Base-by-base conservation (phyloP, 2,888 invertebrate species). In the Steinernema carpocapsae region DNA sequence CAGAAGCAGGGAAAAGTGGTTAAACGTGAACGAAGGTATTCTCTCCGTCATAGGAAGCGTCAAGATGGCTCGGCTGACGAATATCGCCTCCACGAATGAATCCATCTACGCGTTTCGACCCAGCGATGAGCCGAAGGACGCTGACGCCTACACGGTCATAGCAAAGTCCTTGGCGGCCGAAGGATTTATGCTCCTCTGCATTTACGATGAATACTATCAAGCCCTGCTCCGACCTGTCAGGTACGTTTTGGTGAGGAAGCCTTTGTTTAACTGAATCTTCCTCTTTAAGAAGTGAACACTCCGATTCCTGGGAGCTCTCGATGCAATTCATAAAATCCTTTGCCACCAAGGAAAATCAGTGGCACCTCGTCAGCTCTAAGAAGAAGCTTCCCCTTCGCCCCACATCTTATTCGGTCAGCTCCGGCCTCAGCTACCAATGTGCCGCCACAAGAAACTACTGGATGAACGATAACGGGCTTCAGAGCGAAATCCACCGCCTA, bases 401-500 rank as follows among this genome's bases (percentile, higher is more conserved):
- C 6, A 3, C 56, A 12, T 56, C 56, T 22, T 56, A 26, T 24
- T 22, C 56, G 7, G 22, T 17, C 17, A 26, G n/a, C 56, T 22
- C 26, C 3, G 22, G 56, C 22, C 12, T 56, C 56, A 56, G 56
- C 56, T 56, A 56, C 56, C 56, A 56, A 26, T 7, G 56, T 22
- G 22, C 56, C 6, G 3, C 56, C 6, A 6, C 6, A 4, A 22
- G 56, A 26, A 56, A 56, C 56, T 22, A 56, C 26, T 56, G 56
- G 56, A 26, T 56, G n/a, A 56, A 56, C 56, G 56, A 56, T 26
- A 22, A 10, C 6, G 56, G 56, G n/a, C 56, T 56, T 12, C 56
- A 56, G 56, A 24, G 6, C 26, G 56, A 56, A 19, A 26, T 56
- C 26, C 56, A 56, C 56, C 22, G 26, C n/a, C 26, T 56, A 26